Conservation (phyloP, 2,113 vertebrate species). For the Petrocephalus microphthalmus region DNA sequence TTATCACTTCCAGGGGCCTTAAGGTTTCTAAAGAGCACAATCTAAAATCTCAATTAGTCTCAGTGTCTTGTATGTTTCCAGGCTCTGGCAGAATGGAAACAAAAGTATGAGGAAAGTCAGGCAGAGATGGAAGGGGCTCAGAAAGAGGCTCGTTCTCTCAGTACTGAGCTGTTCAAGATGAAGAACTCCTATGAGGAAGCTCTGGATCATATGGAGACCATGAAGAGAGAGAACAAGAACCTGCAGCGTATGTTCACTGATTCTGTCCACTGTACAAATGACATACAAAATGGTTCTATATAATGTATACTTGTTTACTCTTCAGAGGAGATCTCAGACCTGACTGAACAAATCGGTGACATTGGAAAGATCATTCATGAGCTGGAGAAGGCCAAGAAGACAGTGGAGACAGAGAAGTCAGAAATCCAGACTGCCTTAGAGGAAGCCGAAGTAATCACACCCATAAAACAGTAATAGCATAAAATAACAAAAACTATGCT, state of each 20-base stretch:
- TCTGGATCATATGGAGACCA: conserved; percentile 72
- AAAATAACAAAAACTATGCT: too few relatives aligned
- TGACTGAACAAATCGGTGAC: conserved; percentile 65
- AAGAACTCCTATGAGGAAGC: conserved; percentile 77
- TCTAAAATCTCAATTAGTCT: conserved; percentile 61
- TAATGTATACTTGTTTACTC: neutral
- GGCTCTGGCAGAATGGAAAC: conserved; percentile 74
- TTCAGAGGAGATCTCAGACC: conserved; percentile 66
- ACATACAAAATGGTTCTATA: too few relatives aligned
- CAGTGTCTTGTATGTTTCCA: neutral
- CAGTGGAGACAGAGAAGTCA: conserved; percentile 69
- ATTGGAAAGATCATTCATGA: conserved; percentile 77
- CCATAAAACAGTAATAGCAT: too few relatives aligned
- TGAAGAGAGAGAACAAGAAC: conserved; percentile 73
- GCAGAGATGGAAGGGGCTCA: conserved; percentile 74
- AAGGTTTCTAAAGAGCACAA: too few relatives aligned
- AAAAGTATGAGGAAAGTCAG: conserved; percentile 68
- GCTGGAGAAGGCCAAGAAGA: conserved; percentile 80
- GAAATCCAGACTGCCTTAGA: conserved; percentile 35
- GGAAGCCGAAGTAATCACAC: neutral
- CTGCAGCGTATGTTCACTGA: conserved; percentile 52
- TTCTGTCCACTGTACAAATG: too few relatives aligned
- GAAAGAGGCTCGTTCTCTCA: conserved; percentile 69
- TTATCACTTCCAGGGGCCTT: conserved; percentile 52
- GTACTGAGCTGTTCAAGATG: conserved; percentile 74